These are phyloP conservation scores for Drosophila tanythrix DNA, from an alignment of 2,888 invertebrate species.

Conservation along the genomic window DNA sequence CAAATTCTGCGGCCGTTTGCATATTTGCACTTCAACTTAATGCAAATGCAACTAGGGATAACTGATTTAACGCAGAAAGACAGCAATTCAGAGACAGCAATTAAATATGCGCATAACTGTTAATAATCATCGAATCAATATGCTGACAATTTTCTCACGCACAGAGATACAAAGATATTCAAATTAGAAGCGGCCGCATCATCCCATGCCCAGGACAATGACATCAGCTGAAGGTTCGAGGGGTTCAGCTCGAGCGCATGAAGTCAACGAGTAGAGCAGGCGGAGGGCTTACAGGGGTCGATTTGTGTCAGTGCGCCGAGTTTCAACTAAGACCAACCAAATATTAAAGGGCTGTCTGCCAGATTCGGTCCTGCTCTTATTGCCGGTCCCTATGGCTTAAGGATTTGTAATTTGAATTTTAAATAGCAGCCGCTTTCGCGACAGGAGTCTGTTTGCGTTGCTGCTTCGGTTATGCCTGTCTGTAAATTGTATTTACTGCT, in stretches of 20 bases:
- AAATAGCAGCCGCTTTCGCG: conserved; percentile 56
- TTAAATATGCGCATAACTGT: conserved; percentile 78
- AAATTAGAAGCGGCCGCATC: conserved; percentile 57
- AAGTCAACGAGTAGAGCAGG: conserved; percentile 64
- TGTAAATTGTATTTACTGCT: conserved; percentile 79
- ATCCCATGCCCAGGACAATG: conserved; percentile 41
- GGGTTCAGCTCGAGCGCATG: conserved; percentile 70
- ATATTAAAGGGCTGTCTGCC: conserved; percentile 34
- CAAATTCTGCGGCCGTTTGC: conserved; percentile 48
- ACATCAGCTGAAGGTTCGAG: conserved; percentile 46
- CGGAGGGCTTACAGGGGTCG: conserved; percentile 34
- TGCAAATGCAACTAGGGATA: conserved; percentile 40
- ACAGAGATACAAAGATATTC: conserved; percentile 49
- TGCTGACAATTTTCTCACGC: conserved; percentile 80
- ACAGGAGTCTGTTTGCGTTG: conserved; percentile 23
- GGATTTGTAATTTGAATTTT: conserved; percentile 82
- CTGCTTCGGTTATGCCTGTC: conserved; percentile 43
- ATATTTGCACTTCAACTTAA: conserved; percentile 74
- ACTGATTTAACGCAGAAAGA: conserved; percentile 2
- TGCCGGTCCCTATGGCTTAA: conserved; percentile 28
- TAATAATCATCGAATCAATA: conserved; percentile 79
- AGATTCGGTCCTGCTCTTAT: conserved; percentile 5
- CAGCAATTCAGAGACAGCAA: conserved; percentile 43
- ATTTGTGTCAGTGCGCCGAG: conserved; percentile 48
- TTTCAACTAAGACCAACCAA: conserved; percentile 40